phyloP scores from a whole-genome alignment of 2,113 vertebrate genomes.

The Verasper variegatus region DNA sequence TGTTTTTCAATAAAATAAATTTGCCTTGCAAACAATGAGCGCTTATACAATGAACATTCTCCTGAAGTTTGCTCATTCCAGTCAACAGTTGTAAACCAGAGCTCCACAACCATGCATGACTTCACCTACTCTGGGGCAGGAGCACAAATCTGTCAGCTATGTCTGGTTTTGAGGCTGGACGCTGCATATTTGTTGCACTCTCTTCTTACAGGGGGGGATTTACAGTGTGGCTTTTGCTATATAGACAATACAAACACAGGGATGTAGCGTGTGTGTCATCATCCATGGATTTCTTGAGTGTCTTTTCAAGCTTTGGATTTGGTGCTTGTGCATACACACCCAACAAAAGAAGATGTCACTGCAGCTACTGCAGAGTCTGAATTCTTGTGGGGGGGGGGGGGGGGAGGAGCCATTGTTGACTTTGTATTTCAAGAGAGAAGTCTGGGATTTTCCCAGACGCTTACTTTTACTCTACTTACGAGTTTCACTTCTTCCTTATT shows the following conservation, averaged over 20 bases:
- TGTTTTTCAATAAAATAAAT: not conserved
- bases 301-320: slow-evolving; percentile 26
- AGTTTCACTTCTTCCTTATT: slow-evolving; percentile 2
- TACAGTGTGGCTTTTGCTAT: slow-evolving; percentile 16
- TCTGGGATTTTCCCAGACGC: slow-evolving; percentile 58
- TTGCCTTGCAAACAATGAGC: slow-evolving; percentile 50
- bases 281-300: slow-evolving; percentile 33
- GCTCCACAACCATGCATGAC: slow-evolving; percentile 62
- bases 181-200: slow-evolving; percentile 20
- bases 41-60: slow-evolving; percentile 52
- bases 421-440: slow-evolving; percentile 42
- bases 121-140: slow-evolving; percentile 65
- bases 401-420: slow-evolving; percentile 49
- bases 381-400: slow-evolving; percentile 35
- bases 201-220: slow-evolving; percentile 33
- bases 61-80: slow-evolving; percentile 21
- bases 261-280: slow-evolving; percentile 25
- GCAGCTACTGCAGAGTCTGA: slow-evolving; percentile 26
- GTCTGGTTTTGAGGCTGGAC: slow-evolving; percentile 44
- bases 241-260: slow-evolving; percentile 32
- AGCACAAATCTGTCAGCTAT: slow-evolving; percentile 70
- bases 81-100: slow-evolving; percentile 66
- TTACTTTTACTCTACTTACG: slow-evolving; percentile 31
- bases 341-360: slow-evolving; percentile 25
- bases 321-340: slow-evolving; percentile 19